These are phyloP conservation scores for Drosophila ezoana DNA, from an alignment of 2,888 invertebrate species.

Conservation along the genomic window DNA sequence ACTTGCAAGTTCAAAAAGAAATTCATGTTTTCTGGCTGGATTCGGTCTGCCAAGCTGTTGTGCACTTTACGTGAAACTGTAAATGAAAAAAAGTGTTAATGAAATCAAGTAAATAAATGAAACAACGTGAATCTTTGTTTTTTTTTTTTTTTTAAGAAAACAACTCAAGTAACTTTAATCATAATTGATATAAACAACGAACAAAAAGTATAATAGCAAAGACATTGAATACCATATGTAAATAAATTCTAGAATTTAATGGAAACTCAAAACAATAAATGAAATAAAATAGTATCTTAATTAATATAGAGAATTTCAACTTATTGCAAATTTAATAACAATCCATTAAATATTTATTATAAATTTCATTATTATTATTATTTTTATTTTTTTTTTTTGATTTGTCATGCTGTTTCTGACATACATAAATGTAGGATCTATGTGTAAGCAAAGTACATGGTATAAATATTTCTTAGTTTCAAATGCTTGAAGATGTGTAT, in stretches of 20 bases:
- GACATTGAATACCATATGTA: slow-evolving; percentile 35
- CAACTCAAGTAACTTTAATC: slow-evolving; percentile 36
- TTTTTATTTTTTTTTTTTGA: slow-evolving; percentile 10
- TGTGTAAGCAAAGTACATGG: slow-evolving; percentile 28
- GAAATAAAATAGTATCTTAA: not conserved
- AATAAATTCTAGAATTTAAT: slow-evolving; percentile 26
- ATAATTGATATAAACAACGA: slow-evolving; percentile 33
- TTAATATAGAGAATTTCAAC: slow-evolving; percentile 5
- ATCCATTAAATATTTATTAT: slow-evolving; percentile 19
- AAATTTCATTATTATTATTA: not conserved
- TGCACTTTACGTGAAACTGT: slow-evolving; percentile 66
- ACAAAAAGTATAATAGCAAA: slow-evolving; percentile 21
- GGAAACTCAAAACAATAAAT: slow-evolving; percentile 12
- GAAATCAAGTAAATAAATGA: slow-evolving; percentile 30
- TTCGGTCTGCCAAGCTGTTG: slow-evolving; percentile 62
- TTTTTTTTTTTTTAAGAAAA: slow-evolving; percentile 18
- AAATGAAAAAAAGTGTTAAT: slow-evolving; percentile 50
- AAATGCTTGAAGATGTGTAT: slow-evolving; percentile 47
- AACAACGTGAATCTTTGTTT: slow-evolving; percentile 15
- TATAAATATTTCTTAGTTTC: slow-evolving; percentile 30
- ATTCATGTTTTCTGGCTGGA: slow-evolving; percentile 47
- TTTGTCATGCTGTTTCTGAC: slow-evolving; percentile 18
- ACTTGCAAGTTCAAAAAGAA: slow-evolving; percentile 39
- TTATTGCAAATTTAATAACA: slow-evolving; percentile 45
- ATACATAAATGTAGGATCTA: slow-evolving; percentile 19